phyloP scores from a whole-genome alignment of 2,797 vertebrate genomes.

The Danionella dracula region DNA sequence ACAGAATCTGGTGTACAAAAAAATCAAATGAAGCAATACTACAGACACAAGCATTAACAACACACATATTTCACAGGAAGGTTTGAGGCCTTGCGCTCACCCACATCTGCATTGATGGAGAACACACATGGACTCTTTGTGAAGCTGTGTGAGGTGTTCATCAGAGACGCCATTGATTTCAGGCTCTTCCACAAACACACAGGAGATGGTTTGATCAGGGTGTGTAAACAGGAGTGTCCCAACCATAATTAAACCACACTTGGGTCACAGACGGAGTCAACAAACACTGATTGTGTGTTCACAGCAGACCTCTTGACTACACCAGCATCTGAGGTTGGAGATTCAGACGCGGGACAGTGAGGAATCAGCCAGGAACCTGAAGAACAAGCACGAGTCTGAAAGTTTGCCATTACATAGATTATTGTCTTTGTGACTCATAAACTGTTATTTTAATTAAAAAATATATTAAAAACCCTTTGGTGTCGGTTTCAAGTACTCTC shows the following conservation, averaged over 20 bases:
- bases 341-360: background rate
- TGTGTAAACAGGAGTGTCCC: constrained; percentile 34
- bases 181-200: constrained; percentile 15
- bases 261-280: background rate
- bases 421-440: too few relatives aligned
- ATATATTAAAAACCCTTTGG: too few relatives aligned
- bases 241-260: constrained; percentile 36
- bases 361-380: background rate
- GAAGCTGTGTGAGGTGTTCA: constrained; percentile 20
- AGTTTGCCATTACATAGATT: too few relatives aligned
- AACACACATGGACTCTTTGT: background rate
- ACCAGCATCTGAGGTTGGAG: background rate
- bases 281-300: background rate
- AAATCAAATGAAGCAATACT: too few relatives aligned
- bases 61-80: background rate
- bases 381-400: too few relatives aligned
- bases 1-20: background rate
- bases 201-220: background rate
- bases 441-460: too few relatives aligned
- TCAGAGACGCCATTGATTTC: constrained; percentile 19
- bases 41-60: background rate
- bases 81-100: background rate
- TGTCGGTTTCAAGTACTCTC: too few relatives aligned
- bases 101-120: background rate
- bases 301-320: background rate